Conservation (phyloP, 2,797 vertebrate genomes). For the Zalophus californianus region DNA sequence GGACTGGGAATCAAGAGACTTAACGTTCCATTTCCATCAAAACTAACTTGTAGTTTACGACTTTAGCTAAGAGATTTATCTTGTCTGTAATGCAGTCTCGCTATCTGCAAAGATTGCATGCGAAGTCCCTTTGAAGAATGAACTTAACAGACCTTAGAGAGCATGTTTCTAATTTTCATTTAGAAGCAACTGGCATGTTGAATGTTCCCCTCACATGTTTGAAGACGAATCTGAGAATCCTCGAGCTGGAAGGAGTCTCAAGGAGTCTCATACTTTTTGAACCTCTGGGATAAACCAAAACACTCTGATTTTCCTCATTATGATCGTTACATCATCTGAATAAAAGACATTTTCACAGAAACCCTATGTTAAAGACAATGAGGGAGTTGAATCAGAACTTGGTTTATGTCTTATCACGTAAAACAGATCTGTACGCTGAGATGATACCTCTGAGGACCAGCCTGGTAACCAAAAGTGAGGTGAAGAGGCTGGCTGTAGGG, state of each 20-base stretch:
- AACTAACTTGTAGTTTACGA: conserved; percentile 1
- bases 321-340: background rate
- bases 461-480: background rate
- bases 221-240: conserved; percentile 34
- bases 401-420: background rate
- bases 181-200: background rate
- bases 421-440: background rate
- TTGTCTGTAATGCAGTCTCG: background rate
- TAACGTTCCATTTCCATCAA: background rate
- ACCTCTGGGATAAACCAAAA: background rate
- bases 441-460: background rate
- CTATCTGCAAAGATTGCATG: background rate
- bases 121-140: background rate
- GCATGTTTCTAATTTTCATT: background rate
- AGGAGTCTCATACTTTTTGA: background rate
- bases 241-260: background rate
- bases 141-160: background rate
- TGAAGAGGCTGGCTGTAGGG: background rate
- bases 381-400: conserved; percentile 35
- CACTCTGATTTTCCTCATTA: conserved; percentile 30
- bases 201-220: background rate
- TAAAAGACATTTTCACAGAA: conserved; percentile 22
- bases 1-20: background rate
- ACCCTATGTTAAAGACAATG: background rate
- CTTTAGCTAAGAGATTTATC: background rate